Base-by-base conservation (phyloP, 2,888 invertebrate genomes). In the Mythimna ferrago region DNA sequence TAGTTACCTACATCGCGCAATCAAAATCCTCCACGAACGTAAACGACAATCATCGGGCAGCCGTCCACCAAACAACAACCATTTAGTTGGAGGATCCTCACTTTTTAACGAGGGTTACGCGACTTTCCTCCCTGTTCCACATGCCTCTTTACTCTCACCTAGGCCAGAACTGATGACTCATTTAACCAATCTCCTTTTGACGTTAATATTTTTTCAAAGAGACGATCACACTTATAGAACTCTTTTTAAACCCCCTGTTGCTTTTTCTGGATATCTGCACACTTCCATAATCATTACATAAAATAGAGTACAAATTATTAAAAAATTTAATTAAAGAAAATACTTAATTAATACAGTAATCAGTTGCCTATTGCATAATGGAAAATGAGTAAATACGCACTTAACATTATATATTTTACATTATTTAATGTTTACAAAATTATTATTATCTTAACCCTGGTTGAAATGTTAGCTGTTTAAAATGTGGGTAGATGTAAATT, bases 331-430 rank as follows among this genome's bases (percentile, higher is more conserved):
- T 73, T 76, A 78, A 73, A 70, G 76, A 67, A 60, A 73, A 81
- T 71, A 81, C 69, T 75, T 71, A 82, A 66, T 44, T 70, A 66
- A 71, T 71, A 84, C 64, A 80, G 62, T 80, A 78, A 63, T 77
- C 56, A 76, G 64, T 76, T 82, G 80, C 60, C 41, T 84, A 82
- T 74, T 71, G 66, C 54, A 62, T 84, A 84, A 67, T 84, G 84
- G 83, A 84, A 84, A 81, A 79, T 71, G 60, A 84, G 73, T 81
- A 62, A 66, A 74, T 76, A 82, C 65, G 51, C 65, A 81, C 68
- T 72, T 84, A 76, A 53, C n/a, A 65, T 65, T 80, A 73, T 11
- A 26, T 61, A 51, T 56, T 66, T 66, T 80, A 83, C 67, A 63
- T 38, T 57, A 41, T 73, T 77, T 14, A 73, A 73, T 70, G 53